These are phyloP conservation scores for Lissonota sp. DNA, from an alignment of 2,888 invertebrate genomes.

Conservation along the genomic window DNA sequence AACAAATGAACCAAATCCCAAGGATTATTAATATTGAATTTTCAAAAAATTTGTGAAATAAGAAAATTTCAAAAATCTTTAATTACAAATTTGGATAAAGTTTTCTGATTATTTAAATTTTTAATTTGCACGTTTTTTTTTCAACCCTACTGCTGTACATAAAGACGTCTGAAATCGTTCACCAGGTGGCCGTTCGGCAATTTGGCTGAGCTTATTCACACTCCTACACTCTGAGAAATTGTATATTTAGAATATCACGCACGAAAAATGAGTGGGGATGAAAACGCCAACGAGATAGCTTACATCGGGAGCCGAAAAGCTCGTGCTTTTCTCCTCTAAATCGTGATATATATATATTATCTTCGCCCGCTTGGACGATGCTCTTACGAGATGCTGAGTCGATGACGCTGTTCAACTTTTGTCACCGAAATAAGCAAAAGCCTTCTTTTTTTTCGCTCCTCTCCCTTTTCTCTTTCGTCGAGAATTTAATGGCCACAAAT, in stretches of 20 bases:
- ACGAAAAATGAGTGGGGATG: background rate
- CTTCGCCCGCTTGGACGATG: constrained; percentile 5
- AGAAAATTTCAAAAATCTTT: too few species aligned
- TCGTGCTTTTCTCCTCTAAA: constrained; percentile 22
- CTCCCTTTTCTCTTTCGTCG: background rate
- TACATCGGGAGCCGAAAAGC: constrained; percentile 41
- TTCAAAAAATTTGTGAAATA: too few species aligned
- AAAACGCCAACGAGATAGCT: constrained; percentile 48
- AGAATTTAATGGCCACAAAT: constrained; percentile 28
- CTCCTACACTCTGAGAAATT: constrained; percentile 59
- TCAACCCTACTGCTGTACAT: too few species aligned
- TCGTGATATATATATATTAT: background rate
- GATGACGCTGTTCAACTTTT: constrained; percentile 36
- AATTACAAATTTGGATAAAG: too few species aligned
- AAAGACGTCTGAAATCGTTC: constrained; percentile 55
- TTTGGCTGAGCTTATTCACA: constrained; percentile 26
- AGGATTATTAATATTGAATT: too few species aligned
- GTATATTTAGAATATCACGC: constrained; percentile 53
- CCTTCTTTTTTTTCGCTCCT: background rate
- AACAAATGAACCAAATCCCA: too few species aligned
- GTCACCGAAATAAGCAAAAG: constrained; percentile 24
- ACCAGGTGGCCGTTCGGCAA: constrained; percentile 60
- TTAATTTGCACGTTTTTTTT: too few species aligned
- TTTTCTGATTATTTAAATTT: too few species aligned
- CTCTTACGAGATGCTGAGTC: constrained; percentile 1